phyloP scores from a whole-genome alignment of 1,140 invertebrate genomes.

The Calycopis cecrops region DNA sequence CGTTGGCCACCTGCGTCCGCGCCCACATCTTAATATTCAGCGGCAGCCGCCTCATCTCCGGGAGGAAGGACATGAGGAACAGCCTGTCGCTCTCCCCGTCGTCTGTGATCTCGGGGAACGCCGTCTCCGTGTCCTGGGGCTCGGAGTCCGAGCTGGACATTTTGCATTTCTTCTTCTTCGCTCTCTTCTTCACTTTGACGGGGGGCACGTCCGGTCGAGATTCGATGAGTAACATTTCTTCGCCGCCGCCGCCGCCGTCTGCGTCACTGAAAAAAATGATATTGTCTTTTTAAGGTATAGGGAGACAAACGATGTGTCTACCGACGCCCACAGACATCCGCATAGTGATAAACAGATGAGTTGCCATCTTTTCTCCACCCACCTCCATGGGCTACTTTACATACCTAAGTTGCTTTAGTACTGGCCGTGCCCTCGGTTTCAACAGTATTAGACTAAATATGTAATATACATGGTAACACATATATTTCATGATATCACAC shows the following conservation, averaged over 20 bases:
- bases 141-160: slow-evolving; percentile 28
- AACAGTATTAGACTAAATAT: no score
- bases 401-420: no score
- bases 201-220: slow-evolving; percentile 11
- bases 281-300: no score
- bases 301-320: no score
- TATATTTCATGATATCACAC: no score
- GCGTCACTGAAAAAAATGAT: background rate
- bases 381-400: no score
- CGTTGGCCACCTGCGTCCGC: slow-evolving; percentile 53
- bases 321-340: no score
- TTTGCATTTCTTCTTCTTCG: slow-evolving; percentile 25
- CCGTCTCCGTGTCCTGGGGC: slow-evolving; percentile 40
- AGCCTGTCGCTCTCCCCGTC: slow-evolving; percentile 46
- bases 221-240: background rate
- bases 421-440: no score
- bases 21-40: slow-evolving; percentile 65
- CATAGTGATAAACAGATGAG: no score
- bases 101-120: background rate
- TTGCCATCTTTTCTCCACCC: no score
- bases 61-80: slow-evolving; percentile 57
- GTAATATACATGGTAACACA: no score
- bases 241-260: background rate
- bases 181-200: slow-evolving; percentile 24
- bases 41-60: slow-evolving; percentile 58